Evolutionary conservation across 2,888 invertebrate genomes (phyloP).

Genomic region (Acleris laterana): DNA sequence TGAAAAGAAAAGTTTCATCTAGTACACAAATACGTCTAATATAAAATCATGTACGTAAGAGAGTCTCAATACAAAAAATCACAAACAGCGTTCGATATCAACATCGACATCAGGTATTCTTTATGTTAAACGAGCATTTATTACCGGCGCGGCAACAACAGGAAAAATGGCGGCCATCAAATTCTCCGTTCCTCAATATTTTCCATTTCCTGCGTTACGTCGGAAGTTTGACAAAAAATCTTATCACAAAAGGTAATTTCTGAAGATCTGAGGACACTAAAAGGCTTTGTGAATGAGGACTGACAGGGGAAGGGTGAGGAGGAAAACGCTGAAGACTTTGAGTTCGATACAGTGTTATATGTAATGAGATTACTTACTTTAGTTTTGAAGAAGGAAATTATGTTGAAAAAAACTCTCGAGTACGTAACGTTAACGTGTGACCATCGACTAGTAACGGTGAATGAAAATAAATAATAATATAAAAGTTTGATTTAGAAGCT

Average conservation of each 20-base stretch:
- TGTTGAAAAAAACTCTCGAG: too few species aligned
- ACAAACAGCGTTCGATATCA: constrained; percentile 8
- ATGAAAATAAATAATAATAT: too few species aligned
- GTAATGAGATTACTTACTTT: too few species aligned
- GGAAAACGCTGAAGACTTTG: not conserved
- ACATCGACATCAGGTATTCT: constrained; percentile 5
- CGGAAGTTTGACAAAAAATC: constrained; percentile 46
- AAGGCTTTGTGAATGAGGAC: constrained; percentile 45
- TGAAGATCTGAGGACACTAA: constrained; percentile 49
- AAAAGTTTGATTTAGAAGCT: too few species aligned
- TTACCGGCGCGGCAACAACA: constrained; percentile 5
- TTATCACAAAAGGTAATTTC: constrained; percentile 53
- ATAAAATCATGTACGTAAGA: too few species aligned
- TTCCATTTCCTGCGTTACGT: constrained; percentile 42
- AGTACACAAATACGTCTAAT: too few species aligned
- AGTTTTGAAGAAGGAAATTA: too few species aligned
- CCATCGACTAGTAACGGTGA: too few species aligned
- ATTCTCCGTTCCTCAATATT: constrained; percentile 38
- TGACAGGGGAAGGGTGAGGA: constrained; percentile 30
- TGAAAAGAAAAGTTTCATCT: too few species aligned
- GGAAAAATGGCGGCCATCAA: constrained; percentile 10
- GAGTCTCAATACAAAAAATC: not conserved
- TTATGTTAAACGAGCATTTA: constrained; percentile 10
- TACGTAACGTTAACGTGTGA: too few species aligned
- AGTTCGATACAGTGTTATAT: not conserved